Conservation (phyloP, 2,888 invertebrate species). For the Bugulina stolonifera region DNA sequence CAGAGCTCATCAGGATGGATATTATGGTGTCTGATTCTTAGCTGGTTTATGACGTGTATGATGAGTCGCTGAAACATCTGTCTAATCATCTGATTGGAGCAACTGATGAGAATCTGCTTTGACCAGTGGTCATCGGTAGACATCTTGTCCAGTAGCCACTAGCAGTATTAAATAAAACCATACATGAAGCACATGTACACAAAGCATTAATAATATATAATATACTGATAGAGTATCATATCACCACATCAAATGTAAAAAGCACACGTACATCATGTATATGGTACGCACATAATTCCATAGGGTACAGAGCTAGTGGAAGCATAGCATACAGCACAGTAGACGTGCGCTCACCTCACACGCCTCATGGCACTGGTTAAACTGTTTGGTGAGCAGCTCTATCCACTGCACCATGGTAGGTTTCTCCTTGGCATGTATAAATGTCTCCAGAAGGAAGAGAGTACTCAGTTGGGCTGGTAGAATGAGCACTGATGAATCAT, state of each 20-base stretch:
- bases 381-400: constrained; percentile 86
- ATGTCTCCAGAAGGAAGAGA: constrained; percentile 90
- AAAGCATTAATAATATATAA: neutral
- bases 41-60: constrained; percentile 85
- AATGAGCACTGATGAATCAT: constrained; percentile 73
- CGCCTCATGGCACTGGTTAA: constrained; percentile 71
- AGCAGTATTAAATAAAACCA: no score
- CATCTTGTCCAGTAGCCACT: constrained; percentile 90
- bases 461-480: constrained; percentile 68
- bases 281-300: no score
- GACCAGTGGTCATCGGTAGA: constrained; percentile 92
- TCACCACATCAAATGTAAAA: no score
- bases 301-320: no score
- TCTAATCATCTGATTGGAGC: constrained; percentile 91
- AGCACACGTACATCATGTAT: no score
- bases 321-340: no score
- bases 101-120: constrained; percentile 85
- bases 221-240: no score
- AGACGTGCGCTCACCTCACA: constrained; percentile 53
- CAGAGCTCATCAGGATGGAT: neutral
- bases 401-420: constrained; percentile 97
- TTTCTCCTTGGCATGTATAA: constrained; percentile 95
- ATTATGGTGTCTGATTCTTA: constrained; percentile 60
- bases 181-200: neutral
- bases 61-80: constrained; percentile 90